Percentiles rank a stretch among this genome's conserved stretches.
Conservation (phyloP, 2,113 vertebrate genomes). For the Okapia johnstoni region DNA sequence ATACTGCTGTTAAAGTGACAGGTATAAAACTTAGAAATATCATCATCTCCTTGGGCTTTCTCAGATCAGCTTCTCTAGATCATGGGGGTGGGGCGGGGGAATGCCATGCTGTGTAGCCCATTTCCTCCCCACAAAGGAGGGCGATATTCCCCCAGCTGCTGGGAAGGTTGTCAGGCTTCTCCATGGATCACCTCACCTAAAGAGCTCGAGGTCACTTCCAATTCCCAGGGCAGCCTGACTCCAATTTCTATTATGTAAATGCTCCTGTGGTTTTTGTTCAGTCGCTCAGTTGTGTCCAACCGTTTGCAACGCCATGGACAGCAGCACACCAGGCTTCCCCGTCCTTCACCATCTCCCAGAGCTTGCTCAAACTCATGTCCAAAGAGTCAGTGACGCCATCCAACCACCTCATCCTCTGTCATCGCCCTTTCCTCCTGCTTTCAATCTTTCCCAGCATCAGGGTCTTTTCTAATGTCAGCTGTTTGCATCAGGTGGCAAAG, state of each 20-base stretch:
- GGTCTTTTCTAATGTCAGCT: neutral
- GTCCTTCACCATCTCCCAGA: neutral
- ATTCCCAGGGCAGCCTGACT: neutral
- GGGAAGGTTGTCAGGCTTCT: neutral
- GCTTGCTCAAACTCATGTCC: neutral
- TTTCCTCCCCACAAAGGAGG: neutral
- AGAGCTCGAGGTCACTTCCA: neutral
- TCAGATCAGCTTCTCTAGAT: neutral
- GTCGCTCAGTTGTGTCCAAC: neutral
- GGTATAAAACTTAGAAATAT: neutral
- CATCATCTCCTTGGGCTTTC: neutral
- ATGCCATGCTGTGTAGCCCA: neutral
- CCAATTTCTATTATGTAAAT: neutral
- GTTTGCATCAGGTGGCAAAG: neutral
- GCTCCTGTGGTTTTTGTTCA: neutral
- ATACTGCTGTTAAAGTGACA: neutral
- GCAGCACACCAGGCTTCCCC: neutral
- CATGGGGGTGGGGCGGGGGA: accelerated
- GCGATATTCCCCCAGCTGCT: neutral
- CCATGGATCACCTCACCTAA: neutral
- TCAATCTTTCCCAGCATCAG: neutral
- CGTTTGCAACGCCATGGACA: accelerated
- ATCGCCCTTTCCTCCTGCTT: neutral
- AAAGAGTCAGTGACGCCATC: neutral
- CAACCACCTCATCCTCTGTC: neutral